Percentiles rank a stretch among this genome's conserved stretches.
Conservation (phyloP, 1,140 invertebrate genomes). For the Tetragnatha versicolor region DNA sequence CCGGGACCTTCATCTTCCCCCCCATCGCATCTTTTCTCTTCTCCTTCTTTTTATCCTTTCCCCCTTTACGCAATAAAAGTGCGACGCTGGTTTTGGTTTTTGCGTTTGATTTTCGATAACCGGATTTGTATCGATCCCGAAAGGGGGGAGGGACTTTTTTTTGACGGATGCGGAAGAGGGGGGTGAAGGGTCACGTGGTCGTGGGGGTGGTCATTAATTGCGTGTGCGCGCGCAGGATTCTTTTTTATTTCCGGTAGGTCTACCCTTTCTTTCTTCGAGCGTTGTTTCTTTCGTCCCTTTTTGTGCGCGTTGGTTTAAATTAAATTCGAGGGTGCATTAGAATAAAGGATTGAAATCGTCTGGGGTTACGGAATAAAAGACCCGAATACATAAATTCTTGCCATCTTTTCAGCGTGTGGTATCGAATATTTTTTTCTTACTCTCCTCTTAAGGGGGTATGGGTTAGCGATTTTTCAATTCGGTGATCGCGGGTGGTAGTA, state of each 20-base stretch:
- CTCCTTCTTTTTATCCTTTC: not conserved
- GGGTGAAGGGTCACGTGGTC: constrained; percentile 49
- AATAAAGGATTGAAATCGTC: constrained; percentile 31
- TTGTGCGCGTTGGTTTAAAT: constrained; percentile 23
- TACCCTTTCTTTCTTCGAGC: not conserved
- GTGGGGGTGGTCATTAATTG: constrained; percentile 48
- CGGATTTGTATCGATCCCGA: constrained; percentile 53
- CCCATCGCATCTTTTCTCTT: constrained; percentile 8
- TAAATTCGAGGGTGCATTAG: constrained; percentile 33
- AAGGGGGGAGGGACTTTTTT: constrained; percentile 21
- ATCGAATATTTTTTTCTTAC: too few species aligned
- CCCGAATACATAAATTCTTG: too few species aligned
- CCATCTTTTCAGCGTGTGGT: too few species aligned
- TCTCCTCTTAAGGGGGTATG: too few species aligned
- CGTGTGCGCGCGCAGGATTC: constrained; percentile 41
- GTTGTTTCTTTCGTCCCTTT: not conserved
- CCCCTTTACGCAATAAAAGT: constrained; percentile 43
- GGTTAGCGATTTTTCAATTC: too few species aligned
- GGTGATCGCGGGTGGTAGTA: too few species aligned
- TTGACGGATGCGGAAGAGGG: constrained; percentile 44
- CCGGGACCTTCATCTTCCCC: constrained; percentile 51
- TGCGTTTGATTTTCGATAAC: constrained; percentile 56
- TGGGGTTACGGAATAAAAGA: not conserved
- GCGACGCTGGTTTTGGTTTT: constrained; percentile 54
- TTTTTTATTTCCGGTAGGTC: constrained; percentile 27